These are phyloP conservation scores for Trididemnum nubilum DNA, from an alignment of 23 tunicate species.

Conservation along the genomic window DNA sequence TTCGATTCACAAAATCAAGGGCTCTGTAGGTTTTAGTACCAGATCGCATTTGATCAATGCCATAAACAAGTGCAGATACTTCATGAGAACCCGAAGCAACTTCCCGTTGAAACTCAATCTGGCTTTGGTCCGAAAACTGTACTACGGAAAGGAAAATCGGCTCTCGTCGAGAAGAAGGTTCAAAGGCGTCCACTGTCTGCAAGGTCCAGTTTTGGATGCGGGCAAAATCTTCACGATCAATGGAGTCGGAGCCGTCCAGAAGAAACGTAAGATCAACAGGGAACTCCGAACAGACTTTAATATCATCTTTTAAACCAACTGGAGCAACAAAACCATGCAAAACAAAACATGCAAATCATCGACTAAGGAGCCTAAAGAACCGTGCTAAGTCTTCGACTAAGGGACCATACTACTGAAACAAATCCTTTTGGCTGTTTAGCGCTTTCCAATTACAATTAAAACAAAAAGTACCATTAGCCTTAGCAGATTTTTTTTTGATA, in stretches of 20 bases:
- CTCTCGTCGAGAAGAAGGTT: slow-evolving; percentile 24
- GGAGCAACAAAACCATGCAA: neutral
- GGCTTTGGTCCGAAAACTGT: slow-evolving; percentile 71
- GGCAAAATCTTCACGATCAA: slow-evolving; percentile 72
- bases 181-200: slow-evolving; percentile 58
- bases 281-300: slow-evolving; percentile 44
- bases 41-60: slow-evolving; percentile 69
- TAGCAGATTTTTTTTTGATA: too few relatives aligned
- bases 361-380: too few relatives aligned
- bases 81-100: slow-evolving; percentile 25
- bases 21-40: slow-evolving; percentile 90
- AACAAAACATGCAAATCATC: neutral
- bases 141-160: slow-evolving; percentile 66
- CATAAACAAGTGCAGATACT: slow-evolving; percentile 27
- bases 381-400: too few relatives aligned
- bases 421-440: too few relatives aligned
- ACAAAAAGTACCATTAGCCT: too few relatives aligned
- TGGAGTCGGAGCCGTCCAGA: slow-evolving; percentile 88
- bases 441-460: too few relatives aligned
- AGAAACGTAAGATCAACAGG: slow-evolving; percentile 85
- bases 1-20: slow-evolving; percentile 53
- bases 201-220: slow-evolving; percentile 70
- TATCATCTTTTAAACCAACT: neutral
- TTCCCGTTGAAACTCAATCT: slow-evolving; percentile 46
- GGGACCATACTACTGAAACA: too few relatives aligned